Base-by-base conservation (phyloP, 2,797 vertebrate species). In the Falco novaeseelandiae region DNA sequence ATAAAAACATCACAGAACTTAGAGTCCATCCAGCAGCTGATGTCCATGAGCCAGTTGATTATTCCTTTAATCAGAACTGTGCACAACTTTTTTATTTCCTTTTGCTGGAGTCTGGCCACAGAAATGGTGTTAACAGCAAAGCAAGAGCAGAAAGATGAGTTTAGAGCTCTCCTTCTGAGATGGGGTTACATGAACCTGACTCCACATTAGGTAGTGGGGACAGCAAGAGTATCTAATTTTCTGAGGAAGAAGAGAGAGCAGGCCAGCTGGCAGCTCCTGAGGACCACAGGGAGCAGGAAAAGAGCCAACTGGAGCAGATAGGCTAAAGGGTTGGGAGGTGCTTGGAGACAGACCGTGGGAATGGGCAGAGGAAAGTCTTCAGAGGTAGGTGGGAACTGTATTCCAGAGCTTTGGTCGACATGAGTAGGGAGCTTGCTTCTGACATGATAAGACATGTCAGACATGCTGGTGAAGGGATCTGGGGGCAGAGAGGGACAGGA, bases 221-320 rank as follows among this genome's bases (percentile, higher is more conserved):
- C 73, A 95, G 73, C 38, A 96, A 90, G 30, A 93, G 34, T 93
- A 69, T 95, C 73, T 88, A 42, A 76, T 93, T 96, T 95, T 93
- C 85, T 88, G 77, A 90, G 77, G 93, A 94, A 94, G 87, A 90
- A 8, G 0, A 69, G 54, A 80, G 62, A 95, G 12, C 76, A 70
- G 48, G 94, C 96, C 96, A 97, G 96, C 96, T 97, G 96, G 96
- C 94, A 95, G 81, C 48, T 95, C 80, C 77, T 92, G 88, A 77
- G 66, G 81, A 94, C 93, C 86, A 87, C 91, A 63, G 86, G 69
- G 88, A 96, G 51, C 66, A 87, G 94, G 95, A 97, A 84, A 90
- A 73, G 30, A 95, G 95, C 95, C 93, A 95, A 82, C 66, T 96
- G 91, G 83, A 96, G 77, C 57, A 97, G 89, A 96, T 40, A 95